These are phyloP conservation scores for Diaprepes abbreviatus DNA, from an alignment of 2,888 invertebrate genomes.

Conservation along the genomic window DNA sequence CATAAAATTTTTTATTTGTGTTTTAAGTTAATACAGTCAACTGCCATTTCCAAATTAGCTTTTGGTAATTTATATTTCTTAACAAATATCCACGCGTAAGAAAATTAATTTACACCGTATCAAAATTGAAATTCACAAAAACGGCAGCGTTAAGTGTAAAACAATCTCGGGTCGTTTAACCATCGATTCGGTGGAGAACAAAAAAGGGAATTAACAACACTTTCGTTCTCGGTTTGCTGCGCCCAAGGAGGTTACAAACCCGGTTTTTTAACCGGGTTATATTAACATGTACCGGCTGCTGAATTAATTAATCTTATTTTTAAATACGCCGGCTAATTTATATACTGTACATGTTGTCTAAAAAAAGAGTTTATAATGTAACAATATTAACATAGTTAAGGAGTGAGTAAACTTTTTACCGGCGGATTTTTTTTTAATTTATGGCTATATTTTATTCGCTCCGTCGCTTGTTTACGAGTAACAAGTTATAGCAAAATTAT, in stretches of 20 bases:
- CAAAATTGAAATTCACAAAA: slow-evolving; percentile 1
- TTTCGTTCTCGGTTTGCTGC: slow-evolving; percentile 16
- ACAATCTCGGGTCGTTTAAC: slow-evolving; percentile 12
- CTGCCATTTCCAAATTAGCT: no score
- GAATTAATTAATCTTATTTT: slow-evolving; percentile 18
- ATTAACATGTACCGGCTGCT: slow-evolving; percentile 18
- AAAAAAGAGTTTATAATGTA: no score
- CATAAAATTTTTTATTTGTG: no score
- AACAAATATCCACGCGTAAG: no score
- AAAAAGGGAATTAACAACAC: slow-evolving; percentile 17
- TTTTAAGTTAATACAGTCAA: no score
- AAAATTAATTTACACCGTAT: slow-evolving; percentile 8
- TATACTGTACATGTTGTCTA: neutral
- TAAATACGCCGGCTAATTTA: slow-evolving; percentile 6
- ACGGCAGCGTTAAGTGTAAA: slow-evolving; percentile 6
- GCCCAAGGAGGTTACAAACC: slow-evolving; percentile 10
- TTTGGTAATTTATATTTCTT: no score
- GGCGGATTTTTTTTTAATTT: no score
- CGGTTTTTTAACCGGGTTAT: slow-evolving; percentile 14
- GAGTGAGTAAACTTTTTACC: no score
- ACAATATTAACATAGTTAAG: no score
- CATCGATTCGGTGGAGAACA: slow-evolving; percentile 13
- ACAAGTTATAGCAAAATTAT: no score
- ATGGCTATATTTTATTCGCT: no score
- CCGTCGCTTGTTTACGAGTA: no score